Percentiles rank a stretch among this genome's conserved stretches.
phyloP scores from a whole-genome alignment of 2,113 vertebrate species.

The Brachypteracias leptosomus region DNA sequence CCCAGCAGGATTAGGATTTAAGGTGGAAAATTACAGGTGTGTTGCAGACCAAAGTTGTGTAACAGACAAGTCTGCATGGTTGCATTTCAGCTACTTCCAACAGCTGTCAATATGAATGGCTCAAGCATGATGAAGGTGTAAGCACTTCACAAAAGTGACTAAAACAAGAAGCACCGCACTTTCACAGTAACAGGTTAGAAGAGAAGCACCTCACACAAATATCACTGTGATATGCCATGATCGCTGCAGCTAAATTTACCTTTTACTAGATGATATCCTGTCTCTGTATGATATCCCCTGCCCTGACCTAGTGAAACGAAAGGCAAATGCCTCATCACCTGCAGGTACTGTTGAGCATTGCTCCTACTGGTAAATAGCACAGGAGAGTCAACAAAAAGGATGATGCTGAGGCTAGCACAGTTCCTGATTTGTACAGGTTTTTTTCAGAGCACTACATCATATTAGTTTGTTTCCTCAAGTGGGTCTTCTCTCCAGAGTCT shows the following conservation, averaged over 20 bases:
- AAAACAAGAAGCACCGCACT: background rate
- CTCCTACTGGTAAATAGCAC: background rate
- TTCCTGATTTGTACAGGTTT: background rate
- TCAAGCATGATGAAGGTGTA: background rate
- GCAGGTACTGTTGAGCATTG: background rate
- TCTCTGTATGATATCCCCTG: background rate
- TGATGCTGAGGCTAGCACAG: background rate
- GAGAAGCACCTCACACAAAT: background rate
- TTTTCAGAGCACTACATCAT: background rate
- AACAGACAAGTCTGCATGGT: background rate
- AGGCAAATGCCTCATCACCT: background rate
- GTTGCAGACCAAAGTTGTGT: background rate
- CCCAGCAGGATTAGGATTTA: background rate
- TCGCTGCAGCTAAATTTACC: background rate
- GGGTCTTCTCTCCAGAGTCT: background rate
- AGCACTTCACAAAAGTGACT: background rate
- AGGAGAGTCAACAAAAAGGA: background rate
- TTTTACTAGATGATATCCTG: background rate
- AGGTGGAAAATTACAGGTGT: background rate
- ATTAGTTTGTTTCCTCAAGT: background rate
- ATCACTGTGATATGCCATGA: background rate
- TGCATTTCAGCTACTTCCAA: background rate
- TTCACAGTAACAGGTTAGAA: background rate
- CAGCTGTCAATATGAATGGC: background rate
- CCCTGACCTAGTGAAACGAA: background rate